These are phyloP conservation scores for Cyrtonyx montezumae DNA, from an alignment of 2,113 vertebrate genomes.

Conservation along the genomic window DNA sequence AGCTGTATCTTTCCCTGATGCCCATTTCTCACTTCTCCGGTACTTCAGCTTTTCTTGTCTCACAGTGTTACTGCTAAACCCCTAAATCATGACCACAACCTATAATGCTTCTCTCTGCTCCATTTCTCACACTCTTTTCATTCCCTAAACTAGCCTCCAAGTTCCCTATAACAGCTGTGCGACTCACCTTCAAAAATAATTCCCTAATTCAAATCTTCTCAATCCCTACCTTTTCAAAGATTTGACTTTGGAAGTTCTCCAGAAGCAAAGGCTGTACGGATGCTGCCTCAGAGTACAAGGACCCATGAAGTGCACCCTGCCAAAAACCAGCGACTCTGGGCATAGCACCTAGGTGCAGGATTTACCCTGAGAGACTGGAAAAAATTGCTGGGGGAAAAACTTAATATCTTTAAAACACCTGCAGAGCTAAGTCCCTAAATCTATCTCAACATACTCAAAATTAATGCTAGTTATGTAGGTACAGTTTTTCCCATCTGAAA, in stretches of 20 bases:
- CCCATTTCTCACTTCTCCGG: background rate
- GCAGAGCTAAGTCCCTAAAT: background rate
- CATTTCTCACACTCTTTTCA: background rate
- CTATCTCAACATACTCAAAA: background rate
- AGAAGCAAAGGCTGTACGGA: background rate
- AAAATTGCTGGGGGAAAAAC: background rate
- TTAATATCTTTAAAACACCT: background rate
- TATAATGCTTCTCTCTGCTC: background rate
- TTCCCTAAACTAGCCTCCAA: background rate
- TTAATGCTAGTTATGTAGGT: background rate
- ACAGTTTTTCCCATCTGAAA: background rate
- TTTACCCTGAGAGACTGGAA: background rate
- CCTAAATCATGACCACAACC: background rate
- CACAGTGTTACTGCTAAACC: background rate
- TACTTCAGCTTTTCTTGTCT: background rate
- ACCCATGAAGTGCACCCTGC: background rate
- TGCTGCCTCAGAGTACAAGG: rapidly evolving
- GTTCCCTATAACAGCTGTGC: background rate
- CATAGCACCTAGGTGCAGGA: background rate
- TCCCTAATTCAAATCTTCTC: background rate
- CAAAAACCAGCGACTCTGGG: background rate
- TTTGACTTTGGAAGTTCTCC: background rate
- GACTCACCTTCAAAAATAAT: background rate
- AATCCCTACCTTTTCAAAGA: background rate
- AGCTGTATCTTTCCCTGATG: background rate